Percentiles rank a stretch among this genome's conserved stretches.
These are phyloP conservation scores for Rhadinocentrus ornatus DNA, from an alignment of 2,797 vertebrate genomes.

Conservation along the genomic window DNA sequence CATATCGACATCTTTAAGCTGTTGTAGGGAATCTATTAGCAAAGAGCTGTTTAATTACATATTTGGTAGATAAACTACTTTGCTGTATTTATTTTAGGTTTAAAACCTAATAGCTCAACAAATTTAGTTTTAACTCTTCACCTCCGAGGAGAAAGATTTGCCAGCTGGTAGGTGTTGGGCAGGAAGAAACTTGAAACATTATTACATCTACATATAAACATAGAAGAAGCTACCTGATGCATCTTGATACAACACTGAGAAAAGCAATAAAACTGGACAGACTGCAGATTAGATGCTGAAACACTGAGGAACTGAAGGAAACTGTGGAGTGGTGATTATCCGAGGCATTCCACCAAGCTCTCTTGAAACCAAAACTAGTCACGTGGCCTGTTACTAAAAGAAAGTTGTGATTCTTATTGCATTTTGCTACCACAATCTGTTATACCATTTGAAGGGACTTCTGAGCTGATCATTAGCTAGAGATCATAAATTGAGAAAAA, in stretches of 20 bases:
- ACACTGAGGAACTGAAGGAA: background rate
- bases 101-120: background rate
- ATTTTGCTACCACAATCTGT: background rate
- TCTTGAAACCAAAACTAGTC: background rate
- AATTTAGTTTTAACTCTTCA: background rate
- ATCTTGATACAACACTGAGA: background rate
- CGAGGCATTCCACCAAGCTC: background rate
- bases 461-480: background rate
- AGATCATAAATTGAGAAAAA: background rate
- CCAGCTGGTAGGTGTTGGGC: background rate
- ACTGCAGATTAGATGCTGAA: background rate
- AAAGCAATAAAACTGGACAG: background rate
- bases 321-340: slow-evolving; percentile 3
- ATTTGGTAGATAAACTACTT: background rate
- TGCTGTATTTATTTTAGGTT: background rate
- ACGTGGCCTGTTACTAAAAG: background rate
- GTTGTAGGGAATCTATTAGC: background rate
- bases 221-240: background rate
- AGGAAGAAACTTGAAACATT: background rate
- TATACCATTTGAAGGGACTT: background rate
- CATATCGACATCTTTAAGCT: background rate
- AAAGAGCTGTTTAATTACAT: background rate
- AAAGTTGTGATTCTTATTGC: background rate
- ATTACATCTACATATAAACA: too few species aligned
- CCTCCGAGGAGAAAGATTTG: background rate